Evolutionary conservation across 2,888 invertebrate genomes (phyloP), one percentile per base, ranked within the genome.

Genomic region (Lagria hirta): DNA sequence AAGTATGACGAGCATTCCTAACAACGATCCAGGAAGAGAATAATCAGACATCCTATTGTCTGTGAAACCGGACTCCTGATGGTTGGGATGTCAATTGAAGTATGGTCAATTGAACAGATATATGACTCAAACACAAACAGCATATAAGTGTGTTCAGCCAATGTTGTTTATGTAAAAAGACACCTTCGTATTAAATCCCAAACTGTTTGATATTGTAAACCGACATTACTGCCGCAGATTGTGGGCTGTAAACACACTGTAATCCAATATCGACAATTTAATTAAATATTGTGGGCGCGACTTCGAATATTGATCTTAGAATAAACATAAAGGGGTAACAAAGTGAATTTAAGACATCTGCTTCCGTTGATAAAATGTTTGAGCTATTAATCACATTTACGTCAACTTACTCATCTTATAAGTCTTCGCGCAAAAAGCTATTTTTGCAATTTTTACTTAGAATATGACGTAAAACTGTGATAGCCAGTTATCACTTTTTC

Each of bases 41-140:
- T 13, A 24, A 33, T 26, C 30, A 29, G 27, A 10, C 17, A n/a
- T 11, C 22, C 36, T 35, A 41, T 45, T 38, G 48, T 48, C 35
- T 48, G 36, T 40, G 48, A 48, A 48, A 48, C 40, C 33, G 47
- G 40, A 51, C 33, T 41, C 49, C 18, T 45, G 24, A 30, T 26
- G 47, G 53, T 44, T 33, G 51, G 51, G 42, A 48, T 48, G 47
- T 49, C 53, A 51, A 53, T 51, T 51, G 51, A 53, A 51, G 42
- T 44, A 44, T 48, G 48, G 46, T 48, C 51, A 53, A 53, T 53
- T 51, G 53, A 51, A 51, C 53, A 18, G 43, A 37, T 42, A 35
- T 22, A 35, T 35, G 42, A 43, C 34, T 29, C 42, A 20, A 28
- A 26, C 12, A 18, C 32, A 32, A 33, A 32, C 26, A 41, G n/a